A percentile compares a stretch with the other conserved stretches of the same genome.
Evolutionary conservation across 2,113 vertebrate species (phyloP).

Genomic region (Ifrita kowaldi): DNA sequence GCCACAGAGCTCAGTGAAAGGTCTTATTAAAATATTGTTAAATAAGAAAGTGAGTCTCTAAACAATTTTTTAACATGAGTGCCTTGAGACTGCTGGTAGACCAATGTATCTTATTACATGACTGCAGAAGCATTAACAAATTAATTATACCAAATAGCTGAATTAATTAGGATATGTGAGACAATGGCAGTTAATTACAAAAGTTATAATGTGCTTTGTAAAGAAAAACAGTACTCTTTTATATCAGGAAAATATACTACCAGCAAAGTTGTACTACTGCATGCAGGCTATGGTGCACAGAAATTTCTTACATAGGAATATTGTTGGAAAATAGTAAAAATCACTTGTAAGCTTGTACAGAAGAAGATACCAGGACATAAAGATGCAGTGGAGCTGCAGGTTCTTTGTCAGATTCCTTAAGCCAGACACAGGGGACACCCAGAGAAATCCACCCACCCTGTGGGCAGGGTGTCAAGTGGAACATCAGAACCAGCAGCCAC

Average conservation of each 20-base stretch:
- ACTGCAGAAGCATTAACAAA: not conserved
- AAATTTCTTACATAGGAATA: not conserved
- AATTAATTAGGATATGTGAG: not conserved
- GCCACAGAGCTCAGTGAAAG: not conserved
- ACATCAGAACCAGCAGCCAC: not conserved
- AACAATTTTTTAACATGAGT: not conserved
- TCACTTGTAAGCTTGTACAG: not conserved
- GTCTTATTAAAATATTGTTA: not conserved
- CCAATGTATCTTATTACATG: not conserved
- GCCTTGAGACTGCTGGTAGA: not conserved
- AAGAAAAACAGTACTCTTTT: not conserved
- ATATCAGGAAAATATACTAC: not conserved
- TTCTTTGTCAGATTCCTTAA: not conserved
- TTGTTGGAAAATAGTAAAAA: not conserved
- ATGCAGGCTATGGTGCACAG: not conserved
- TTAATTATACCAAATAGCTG: not conserved
- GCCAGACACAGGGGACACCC: not conserved
- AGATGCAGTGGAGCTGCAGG: not conserved
- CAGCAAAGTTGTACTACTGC: not conserved
- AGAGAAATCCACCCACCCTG: not conserved
- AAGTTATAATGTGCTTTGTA: not conserved
- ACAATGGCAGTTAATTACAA: not conserved
- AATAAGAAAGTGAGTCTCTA: not conserved
- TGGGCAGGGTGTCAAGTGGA: not conserved
- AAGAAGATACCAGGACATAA: not conserved